Evolutionary conservation across 2,797 vertebrate species (phyloP), one percentile per base, ranked within the genome.

Genomic region (Peromyscus eremicus): DNA sequence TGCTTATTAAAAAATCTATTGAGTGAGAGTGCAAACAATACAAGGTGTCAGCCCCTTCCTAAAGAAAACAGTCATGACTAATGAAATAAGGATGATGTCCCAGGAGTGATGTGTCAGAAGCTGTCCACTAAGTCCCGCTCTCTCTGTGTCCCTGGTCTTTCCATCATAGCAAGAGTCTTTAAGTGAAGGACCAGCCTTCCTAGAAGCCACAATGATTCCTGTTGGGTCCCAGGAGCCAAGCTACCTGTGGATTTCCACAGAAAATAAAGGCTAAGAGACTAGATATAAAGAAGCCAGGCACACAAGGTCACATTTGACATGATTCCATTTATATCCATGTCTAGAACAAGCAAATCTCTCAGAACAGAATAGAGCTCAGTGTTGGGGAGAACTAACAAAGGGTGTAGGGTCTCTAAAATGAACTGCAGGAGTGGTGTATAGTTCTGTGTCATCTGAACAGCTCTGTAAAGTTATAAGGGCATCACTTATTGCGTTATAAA

Each of bases 211-310:
- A 60, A 10, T 8, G 64, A 43, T 23, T 79, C 81, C 3, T 85
- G 27, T 2, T 52, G 43, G 13, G 84, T 40, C 37, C 13, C 88
- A 12, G 46, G 71, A 32, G 37, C 16, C 84, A 79, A 43, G 64
- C n/a, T 43, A 37, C 46, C 55, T 57, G 19, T 21, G 13, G 19
- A 43, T 43, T 84, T 55, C 43, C 64, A 89, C 0, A 92, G 43
- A 84, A 94, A 89, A 94, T 57, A 81, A 89, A 92, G 7, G 27
- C 46, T 66, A 89, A 66, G 81, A 27, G 46, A 70, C 37, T 82
- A 64, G 7, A 5, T 21, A 13, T 17, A 89, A 71, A 77, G 60
- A 83, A 75, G 12, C 14, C 77, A 73, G 49, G 66, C 60, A 85
- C 2, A 79, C 46, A 86, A 92, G 43, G 57, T 8, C 73, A 83